These are phyloP conservation scores for Lasioglossum calceatum DNA, from an alignment of 2,888 invertebrate species.

Conservation along the genomic window DNA sequence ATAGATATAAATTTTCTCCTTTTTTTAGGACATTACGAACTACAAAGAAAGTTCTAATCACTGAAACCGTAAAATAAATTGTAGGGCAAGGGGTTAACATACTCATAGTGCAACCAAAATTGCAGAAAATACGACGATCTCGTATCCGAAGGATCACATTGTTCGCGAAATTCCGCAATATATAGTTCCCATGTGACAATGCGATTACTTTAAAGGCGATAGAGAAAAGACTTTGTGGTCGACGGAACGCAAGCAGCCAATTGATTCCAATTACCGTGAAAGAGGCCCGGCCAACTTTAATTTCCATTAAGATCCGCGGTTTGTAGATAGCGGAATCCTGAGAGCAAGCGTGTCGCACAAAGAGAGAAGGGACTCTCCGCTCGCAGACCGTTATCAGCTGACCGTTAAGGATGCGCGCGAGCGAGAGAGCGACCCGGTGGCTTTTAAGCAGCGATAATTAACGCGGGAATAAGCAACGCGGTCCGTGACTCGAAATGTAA, in stretches of 20 bases:
- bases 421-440: background rate
- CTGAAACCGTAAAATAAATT: no score
- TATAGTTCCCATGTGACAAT: background rate
- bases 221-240: background rate
- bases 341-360: background rate
- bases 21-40: no score
- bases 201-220: background rate
- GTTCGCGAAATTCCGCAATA: background rate
- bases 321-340: slow-evolving; percentile 1
- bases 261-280: slow-evolving; percentile 9
- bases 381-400: slow-evolving; percentile 11
- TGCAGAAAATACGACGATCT: background rate
- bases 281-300: background rate
- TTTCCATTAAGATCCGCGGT: slow-evolving; percentile 9
- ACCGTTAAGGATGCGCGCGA: background rate
- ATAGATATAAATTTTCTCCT: no score
- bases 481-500: slow-evolving; percentile 47
- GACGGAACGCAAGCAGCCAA: background rate
- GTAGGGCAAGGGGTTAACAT: no score
- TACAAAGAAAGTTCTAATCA: no score
- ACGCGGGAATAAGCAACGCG: slow-evolving; percentile 33
- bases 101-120: background rate
- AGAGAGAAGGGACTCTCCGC: background rate
- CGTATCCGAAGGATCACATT: background rate
- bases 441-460: slow-evolving; percentile 52